Evolutionary conservation across 2,113 vertebrate genomes (phyloP), one percentile per base, ranked within the genome.

Genomic region (Sander lucioperca): DNA sequence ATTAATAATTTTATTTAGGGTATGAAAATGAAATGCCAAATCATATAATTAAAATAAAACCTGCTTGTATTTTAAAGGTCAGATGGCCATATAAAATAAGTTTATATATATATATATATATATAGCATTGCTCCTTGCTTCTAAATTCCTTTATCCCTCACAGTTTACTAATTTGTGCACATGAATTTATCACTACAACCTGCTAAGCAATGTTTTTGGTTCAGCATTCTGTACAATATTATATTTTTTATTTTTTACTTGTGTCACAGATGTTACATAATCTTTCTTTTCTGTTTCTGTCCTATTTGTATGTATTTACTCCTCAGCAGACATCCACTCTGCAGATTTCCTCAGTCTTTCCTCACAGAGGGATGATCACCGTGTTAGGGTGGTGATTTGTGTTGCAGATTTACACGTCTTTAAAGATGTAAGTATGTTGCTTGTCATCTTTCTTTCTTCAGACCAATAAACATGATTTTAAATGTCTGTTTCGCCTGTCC

Each of bases 381-480:
- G 91, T 0, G 95, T 98, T 3, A 91, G 97, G 75, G 96, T 99
- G 69, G 95, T 99, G 63, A 96, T 99, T 64, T 96, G 96, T 82
- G 96, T 98, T 70, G 94, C 97, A 0, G 96, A 97, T 23, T 96
- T 98, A 81, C 97, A 96, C 69, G 96, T 99, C 82, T 97, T 99
- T 91, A 97, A 98, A 93, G 98, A 99, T 82, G 98, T 99, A 77
- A 96, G 97, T 87, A 6, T 72, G 15, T 45, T 36, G 0, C 39
- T 69, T 48, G 19, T 47, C 30, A n/a, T 6, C 2, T 48, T 6
- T 47, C 7, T 4, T 19, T 36, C 7, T 6, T 53, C n/a, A 56
- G 11, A 45, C 13, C 25, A 1, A 23, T 15, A 23, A 72, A 61
- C 19, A 6, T 11, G 0, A 9, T 25, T 8, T 58, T 51, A 3